A percentile compares a stretch with the other conserved stretches of the same genome.
phyloP scores from a whole-genome alignment of 2,888 invertebrate genomes.

The Aspidiotus rigidus region DNA sequence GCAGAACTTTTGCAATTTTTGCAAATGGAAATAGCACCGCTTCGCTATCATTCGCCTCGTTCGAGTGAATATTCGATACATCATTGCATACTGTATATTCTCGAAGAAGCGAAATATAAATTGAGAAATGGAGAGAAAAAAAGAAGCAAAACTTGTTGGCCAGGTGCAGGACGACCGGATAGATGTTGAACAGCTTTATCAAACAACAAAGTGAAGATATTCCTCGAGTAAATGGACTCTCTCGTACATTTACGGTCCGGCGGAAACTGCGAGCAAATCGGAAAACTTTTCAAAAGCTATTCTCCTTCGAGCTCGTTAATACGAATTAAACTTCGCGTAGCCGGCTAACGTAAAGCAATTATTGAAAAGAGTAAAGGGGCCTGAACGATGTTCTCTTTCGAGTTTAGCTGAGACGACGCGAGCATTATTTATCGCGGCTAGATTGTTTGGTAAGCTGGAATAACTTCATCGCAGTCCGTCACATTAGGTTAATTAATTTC shows the following conservation, averaged over 20 bases:
- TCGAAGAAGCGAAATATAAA: background rate
- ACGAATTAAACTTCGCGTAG: slow-evolving; percentile 1
- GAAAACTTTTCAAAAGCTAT: slow-evolving; percentile 1
- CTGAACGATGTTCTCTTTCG: background rate
- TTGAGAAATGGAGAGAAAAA: background rate
- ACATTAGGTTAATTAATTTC: too few relatives aligned
- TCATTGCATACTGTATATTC: background rate
- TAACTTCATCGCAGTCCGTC: too few relatives aligned
- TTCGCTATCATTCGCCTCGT: background rate
- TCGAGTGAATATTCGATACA: background rate
- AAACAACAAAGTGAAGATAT: background rate
- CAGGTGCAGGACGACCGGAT: background rate
- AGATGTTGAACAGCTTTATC: background rate
- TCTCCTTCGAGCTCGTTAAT: slow-evolving; percentile 2
- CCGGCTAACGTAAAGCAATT: background rate
- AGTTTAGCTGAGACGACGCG: background rate
- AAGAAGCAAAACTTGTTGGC: background rate
- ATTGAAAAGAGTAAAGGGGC: background rate
- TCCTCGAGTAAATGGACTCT: slow-evolving; percentile 2
- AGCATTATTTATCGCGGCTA: background rate
- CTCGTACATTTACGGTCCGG: background rate
- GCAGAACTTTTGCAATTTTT: background rate
- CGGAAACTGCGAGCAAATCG: slow-evolving; percentile 3
- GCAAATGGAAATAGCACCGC: background rate
- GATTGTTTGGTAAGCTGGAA: background rate